Evolutionary conservation across 2,797 vertebrate species (phyloP), one percentile per base, ranked within the genome.

Genomic region (Ctenopoma multispine): DNA sequence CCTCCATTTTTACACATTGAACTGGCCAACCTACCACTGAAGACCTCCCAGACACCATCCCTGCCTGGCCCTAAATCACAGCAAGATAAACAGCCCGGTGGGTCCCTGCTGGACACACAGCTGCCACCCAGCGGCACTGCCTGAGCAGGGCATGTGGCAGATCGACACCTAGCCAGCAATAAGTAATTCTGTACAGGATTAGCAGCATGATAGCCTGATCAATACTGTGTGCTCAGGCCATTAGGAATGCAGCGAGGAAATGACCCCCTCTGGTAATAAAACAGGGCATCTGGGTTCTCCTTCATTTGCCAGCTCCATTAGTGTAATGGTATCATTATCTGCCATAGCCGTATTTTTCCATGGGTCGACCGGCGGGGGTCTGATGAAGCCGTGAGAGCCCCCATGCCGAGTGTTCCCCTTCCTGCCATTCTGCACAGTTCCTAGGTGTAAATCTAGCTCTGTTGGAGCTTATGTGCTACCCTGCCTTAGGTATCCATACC

Each of bases 121-220:
- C 69, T 34, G 79, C 87, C 76, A 67, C 86, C 90, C 85, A 69
- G 75, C 72, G 69, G 85, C 87, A 75, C 83, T 77, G 84, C 89
- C 83, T 79, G 76, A 75, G 77, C 82, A 57, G 84, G 89, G 86
- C 84, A 81, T 53, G 86, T 58, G 55, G 78, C 41, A 90, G 95
- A 96, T 96, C 94, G 94, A 96, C 95, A 94, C 95, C 93, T 94
- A 92, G 93, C 93, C 93, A 77, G 95, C 95, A 91, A 96, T 96
- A 96, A 97, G 96, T 97, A 96, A 98, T 97, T 96, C 95, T 95
- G 95, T 95, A 95, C 96, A 95, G 96, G 96, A 98, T 98, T 97
- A 98, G 96, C 94, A 93, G 95, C 95, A 94, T 96, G 96, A 98
- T 97, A 96, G 96, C 92, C 96, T 97, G 96, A 99, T 99, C 97